These are phyloP conservation scores for Pachycephala philippinensis DNA, from an alignment of 2,113 vertebrate genomes.

Conservation along the genomic window DNA sequence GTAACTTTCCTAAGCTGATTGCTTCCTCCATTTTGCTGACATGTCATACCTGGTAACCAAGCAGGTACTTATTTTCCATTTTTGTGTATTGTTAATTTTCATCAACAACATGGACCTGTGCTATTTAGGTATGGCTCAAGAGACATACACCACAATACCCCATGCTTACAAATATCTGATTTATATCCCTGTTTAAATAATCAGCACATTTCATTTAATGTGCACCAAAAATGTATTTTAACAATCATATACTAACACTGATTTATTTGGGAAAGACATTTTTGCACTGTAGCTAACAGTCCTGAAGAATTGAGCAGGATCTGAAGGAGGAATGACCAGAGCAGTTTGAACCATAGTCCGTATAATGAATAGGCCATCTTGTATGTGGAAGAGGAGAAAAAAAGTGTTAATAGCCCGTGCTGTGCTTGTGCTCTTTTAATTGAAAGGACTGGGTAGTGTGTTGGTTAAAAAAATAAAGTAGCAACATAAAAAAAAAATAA, in stretches of 20 bases:
- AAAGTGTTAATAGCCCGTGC: background rate
- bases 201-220: background rate
- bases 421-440: conserved; percentile 35
- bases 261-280: conserved; percentile 4
- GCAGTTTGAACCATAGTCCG: background rate
- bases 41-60: background rate
- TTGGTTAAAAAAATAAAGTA: conserved; percentile 47
- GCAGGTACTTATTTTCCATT: background rate
- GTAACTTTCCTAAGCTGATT: background rate
- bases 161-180: background rate
- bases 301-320: background rate
- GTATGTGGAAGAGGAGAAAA: background rate
- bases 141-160: background rate
- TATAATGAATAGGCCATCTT: background rate
- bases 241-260: background rate
- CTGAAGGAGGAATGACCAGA: background rate
- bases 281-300: background rate
- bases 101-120: background rate
- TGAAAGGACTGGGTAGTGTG: background rate
- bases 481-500: conserved; percentile 32
- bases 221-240: background rate
- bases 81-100: background rate
- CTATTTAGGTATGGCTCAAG: background rate
- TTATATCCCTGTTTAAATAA: background rate
- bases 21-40: background rate